Conservation (phyloP, 1,140 invertebrate species). For the Zaprionus ghesquierei region DNA sequence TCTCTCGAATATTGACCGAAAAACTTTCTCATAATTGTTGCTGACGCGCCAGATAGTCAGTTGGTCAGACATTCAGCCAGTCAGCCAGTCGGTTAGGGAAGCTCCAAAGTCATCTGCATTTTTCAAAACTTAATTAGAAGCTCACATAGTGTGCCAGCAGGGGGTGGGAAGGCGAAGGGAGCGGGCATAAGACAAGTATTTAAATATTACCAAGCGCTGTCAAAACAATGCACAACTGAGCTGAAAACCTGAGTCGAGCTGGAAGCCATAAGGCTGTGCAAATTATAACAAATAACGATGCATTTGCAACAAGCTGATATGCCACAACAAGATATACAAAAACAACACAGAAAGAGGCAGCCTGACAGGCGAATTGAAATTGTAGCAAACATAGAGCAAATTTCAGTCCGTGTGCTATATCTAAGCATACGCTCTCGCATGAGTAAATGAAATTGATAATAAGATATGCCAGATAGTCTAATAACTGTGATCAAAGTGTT, state of each 20-base stretch:
- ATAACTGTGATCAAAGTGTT: too few species aligned
- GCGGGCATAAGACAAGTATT: conserved; percentile 46
- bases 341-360: conserved; percentile 1
- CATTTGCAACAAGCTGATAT: conserved; percentile 58
- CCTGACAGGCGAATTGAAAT: conserved; percentile 11
- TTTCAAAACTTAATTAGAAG: conserved; percentile 64
- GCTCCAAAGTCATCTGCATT: conserved; percentile 18
- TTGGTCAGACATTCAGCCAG: not conserved
- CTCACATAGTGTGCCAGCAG: conserved; percentile 31
- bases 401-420: not conserved
- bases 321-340: conserved; percentile 49
- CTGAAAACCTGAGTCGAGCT: not conserved
- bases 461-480: too few species aligned
- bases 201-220: conserved; percentile 44
- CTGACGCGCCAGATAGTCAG: conserved; percentile 16
- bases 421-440: not conserved
- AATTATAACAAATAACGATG: conserved; percentile 53
- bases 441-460: too few species aligned
- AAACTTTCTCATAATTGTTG: conserved; percentile 67
- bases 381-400: not conserved
- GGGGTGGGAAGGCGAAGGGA: too few species aligned
- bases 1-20: conserved; percentile 57
- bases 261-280: conserved; percentile 39
- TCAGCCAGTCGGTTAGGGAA: not conserved
- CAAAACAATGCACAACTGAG: conserved; percentile 29